Evolutionary conservation across 2,113 vertebrate genomes (phyloP).

Genomic region (Cacatua alba): DNA sequence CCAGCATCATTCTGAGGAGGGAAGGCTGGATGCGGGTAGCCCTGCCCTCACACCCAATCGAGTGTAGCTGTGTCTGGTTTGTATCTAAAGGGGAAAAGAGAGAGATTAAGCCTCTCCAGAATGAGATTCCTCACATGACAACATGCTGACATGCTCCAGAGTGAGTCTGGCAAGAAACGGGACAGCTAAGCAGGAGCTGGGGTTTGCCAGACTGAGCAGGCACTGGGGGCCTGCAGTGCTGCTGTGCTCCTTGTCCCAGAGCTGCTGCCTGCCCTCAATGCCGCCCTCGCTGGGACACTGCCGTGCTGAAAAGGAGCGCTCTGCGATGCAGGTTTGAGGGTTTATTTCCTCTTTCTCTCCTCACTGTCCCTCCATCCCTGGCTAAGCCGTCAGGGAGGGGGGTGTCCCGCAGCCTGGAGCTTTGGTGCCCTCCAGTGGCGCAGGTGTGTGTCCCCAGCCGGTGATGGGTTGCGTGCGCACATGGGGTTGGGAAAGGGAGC

Average conservation of each 20-base stretch:
- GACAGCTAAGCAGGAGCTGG: slow-evolving; percentile 3
- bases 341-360: accelerated
- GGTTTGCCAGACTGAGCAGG: neutral
- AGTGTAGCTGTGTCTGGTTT: slow-evolving; percentile 31
- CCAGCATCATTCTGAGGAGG: accelerated
- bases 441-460: accelerated
- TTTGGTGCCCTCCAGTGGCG: neutral
- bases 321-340: neutral
- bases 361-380: neutral
- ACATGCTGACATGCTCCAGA: slow-evolving; percentile 13
- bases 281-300: neutral
- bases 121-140: slow-evolving; percentile 51
- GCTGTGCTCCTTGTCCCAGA: neutral
- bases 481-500: neutral
- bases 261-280: neutral
- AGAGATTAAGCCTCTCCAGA: slow-evolving; percentile 22
- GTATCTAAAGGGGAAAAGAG: neutral
- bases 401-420: neutral
- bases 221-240: neutral
- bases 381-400: neutral
- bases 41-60: slow-evolving; percentile 52
- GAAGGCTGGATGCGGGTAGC: neutral
- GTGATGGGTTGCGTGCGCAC: accelerated
- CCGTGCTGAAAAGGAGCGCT: neutral
- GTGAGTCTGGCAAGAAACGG: slow-evolving; percentile 34